A percentile compares a stretch with the other conserved stretches of the same genome.
Evolutionary conservation across 92 coral and sea anemone species (phyloP).

Genomic region (Porites evermanni): DNA sequence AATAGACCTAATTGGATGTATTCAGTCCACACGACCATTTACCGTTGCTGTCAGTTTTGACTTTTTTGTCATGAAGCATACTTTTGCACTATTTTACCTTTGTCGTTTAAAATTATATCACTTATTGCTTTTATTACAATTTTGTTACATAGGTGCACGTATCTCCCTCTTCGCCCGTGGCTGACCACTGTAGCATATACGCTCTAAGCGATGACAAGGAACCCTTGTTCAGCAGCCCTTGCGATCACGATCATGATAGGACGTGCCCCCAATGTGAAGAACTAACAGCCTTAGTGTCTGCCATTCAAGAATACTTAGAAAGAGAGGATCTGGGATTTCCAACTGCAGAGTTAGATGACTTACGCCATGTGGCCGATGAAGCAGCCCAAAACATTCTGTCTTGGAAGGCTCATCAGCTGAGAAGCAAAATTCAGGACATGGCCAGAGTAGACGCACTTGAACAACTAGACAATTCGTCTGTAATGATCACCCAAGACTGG

Average conservation of each 20-base stretch:
- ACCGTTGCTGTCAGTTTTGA: too few relatives aligned
- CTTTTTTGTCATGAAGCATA: too few relatives aligned
- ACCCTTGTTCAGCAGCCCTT: constrained; percentile 39
- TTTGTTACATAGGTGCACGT: constrained; percentile 41
- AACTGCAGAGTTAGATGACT: too few relatives aligned
- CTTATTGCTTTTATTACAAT: neutral
- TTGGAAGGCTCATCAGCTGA: constrained; percentile 62
- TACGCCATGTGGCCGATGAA: neutral
- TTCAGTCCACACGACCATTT: too few relatives aligned
- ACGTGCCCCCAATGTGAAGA: constrained; percentile 55
- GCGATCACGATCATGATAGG: constrained; percentile 50
- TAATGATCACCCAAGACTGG: neutral
- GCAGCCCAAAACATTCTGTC: constrained; percentile 52
- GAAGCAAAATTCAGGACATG: constrained; percentile 50
- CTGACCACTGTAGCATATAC: neutral
- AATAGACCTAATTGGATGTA: neutral
- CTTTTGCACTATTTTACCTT: too few relatives aligned
- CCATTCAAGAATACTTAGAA: constrained; percentile 52
- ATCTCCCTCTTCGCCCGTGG: constrained; percentile 28
- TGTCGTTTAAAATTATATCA: neutral
- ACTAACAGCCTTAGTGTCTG: constrained; percentile 29
- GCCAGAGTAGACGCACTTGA: constrained; percentile 44
- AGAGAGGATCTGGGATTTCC: constrained; percentile 14
- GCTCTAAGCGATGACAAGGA: constrained; percentile 57
- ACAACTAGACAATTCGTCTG: constrained; percentile 41